phyloP scores from a whole-genome alignment of 1,140 invertebrate genomes.

The Nephila pilipes region DNA sequence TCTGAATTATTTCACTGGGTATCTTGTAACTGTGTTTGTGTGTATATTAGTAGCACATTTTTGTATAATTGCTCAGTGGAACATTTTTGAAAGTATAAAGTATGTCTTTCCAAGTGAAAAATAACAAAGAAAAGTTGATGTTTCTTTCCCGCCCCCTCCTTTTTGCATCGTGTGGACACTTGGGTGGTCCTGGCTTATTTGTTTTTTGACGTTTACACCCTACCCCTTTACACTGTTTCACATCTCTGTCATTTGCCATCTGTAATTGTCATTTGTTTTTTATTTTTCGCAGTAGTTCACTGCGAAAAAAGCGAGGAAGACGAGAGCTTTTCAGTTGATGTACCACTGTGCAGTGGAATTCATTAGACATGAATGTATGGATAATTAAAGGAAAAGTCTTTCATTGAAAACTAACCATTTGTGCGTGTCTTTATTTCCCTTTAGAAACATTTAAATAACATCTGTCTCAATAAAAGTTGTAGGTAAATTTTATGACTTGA shows the following conservation, averaged over 20 bases:
- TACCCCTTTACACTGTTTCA: conserved; percentile 40
- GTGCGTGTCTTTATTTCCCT: conserved; percentile 5
- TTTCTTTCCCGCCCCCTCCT: conserved; percentile 10
- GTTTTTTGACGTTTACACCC: conserved; percentile 59
- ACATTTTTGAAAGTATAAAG: conserved; percentile 56
- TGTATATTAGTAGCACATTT: conserved; percentile 74
- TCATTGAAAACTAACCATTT: conserved; percentile 65
- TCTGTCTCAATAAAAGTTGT: no score
- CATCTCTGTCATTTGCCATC: conserved; percentile 72
- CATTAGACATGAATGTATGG: conserved; percentile 77
- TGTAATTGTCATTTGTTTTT: conserved; percentile 76
- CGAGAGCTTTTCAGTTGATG: conserved; percentile 75
- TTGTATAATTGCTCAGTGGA: conserved; percentile 73
- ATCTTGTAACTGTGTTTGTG: conserved; percentile 65
- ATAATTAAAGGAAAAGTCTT: conserved; percentile 74
- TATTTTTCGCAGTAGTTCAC: conserved; percentile 65
- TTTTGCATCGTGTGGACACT: conserved; percentile 58
- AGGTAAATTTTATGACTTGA: no score
- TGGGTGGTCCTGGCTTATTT: conserved; percentile 71
- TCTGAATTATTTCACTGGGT: conserved; percentile 75
- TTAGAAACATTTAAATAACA: not conserved
- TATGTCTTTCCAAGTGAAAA: conserved; percentile 27
- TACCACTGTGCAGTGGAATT: conserved; percentile 76
- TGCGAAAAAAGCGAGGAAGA: conserved; percentile 38
- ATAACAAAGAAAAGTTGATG: conserved; percentile 22